Base-by-base conservation (phyloP, 2,797 vertebrate species). In the Takifugu ocellatus region DNA sequence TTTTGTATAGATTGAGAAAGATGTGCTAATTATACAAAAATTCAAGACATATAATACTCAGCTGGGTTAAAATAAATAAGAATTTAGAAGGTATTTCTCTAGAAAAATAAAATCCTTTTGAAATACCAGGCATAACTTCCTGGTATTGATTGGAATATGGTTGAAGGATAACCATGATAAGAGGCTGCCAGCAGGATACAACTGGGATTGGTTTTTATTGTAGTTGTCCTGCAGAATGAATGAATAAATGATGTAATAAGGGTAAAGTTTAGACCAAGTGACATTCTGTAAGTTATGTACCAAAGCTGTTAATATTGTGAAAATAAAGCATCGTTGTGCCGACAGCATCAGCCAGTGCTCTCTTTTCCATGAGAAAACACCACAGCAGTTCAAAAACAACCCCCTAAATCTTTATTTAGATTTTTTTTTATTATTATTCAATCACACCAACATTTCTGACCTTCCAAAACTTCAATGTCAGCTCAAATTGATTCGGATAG, bases 401-500 rank as follows among this genome's bases (percentile, higher is more conserved):
- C 75, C 81, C 74, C 72, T 79, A 84, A 79, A 87, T 72, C 74
- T 92, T 84, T 87, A 88, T 71, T 86, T 45, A 21, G 21, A 21
- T 21, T 5, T 45, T 17, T n/a, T 45, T 44, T 44, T n/a, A 39
- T 53, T 77, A 74, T 79, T 82, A 61, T 84, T 79, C 60, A 72
- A 51, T 77, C 81, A 83, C 77, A 85, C 57, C 62, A 63, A 80
- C 78, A 63, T 82, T 75, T 75, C 77, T 25, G 73, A 70, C 71
- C n/a, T 65, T 88, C 76, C 2, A 46, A n/a, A 87, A 89, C 68
- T 75, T 78, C 3, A 54, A 81, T 76, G 80, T 63, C 51, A 33
- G 42, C 58, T 85, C 52, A 87, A 89, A 91, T 87, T 85, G 63
- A 67, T 85, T 81, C 82, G 51, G 53, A 85, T 79, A 73, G 25